These are phyloP conservation scores for Thunnus thynnus DNA, from an alignment of 2,113 vertebrate species.

Conservation along the genomic window DNA sequence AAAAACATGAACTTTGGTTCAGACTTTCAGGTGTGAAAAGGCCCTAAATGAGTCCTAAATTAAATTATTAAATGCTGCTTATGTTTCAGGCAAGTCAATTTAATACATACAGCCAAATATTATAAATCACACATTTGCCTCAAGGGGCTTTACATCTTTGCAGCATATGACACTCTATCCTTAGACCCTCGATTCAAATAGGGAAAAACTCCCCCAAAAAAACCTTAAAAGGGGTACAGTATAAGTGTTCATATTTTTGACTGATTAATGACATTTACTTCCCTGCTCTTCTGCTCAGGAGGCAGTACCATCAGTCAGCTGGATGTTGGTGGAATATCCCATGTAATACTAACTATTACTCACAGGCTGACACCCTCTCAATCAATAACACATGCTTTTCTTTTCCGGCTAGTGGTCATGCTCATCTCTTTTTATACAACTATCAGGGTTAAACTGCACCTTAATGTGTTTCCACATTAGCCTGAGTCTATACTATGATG, in stretches of 20 bases:
- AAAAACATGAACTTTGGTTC: too few species aligned
- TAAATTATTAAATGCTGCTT: neutral
- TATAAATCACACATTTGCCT: too few species aligned
- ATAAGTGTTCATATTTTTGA: neutral
- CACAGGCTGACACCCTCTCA: neutral
- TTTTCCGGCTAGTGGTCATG: conserved; percentile 6
- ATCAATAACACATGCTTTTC: conserved; percentile 32
- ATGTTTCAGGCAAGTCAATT: neutral
- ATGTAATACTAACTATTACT: conserved; percentile 15
- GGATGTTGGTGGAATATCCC: neutral
- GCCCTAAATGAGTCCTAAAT: neutral
- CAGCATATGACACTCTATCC: too few species aligned
- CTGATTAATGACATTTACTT: conserved; percentile 36
- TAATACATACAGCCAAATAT: too few species aligned
- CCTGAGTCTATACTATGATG: neutral
- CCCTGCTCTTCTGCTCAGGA: neutral
- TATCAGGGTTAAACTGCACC: conserved; percentile 20
- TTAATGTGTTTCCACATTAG: conserved; percentile 57
- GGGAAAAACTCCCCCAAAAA: too few species aligned
- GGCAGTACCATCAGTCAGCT: neutral
- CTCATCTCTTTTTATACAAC: conserved; percentile 30
- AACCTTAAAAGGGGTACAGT: neutral
- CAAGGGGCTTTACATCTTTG: too few species aligned
- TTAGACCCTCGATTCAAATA: too few species aligned
- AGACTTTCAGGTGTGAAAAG: too few species aligned